Evolutionary conservation across 1,140 invertebrate genomes (phyloP).

Genomic region (Drosophila lacteicornis): DNA sequence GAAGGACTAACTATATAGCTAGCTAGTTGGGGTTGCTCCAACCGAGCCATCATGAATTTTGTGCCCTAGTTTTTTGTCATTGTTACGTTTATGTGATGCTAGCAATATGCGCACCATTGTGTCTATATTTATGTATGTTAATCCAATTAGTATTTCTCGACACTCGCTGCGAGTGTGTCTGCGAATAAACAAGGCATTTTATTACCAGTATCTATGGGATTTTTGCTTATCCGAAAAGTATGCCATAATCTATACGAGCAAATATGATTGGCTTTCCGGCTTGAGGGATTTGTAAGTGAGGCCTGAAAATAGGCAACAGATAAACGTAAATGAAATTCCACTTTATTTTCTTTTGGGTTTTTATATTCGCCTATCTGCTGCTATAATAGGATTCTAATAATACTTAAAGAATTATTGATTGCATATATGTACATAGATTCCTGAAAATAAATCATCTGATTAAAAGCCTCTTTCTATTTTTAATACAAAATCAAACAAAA

Average conservation of each 20-base stretch:
- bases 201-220: slow-evolving; percentile 14
- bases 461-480: too few relatives aligned
- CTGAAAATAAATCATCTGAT: too few relatives aligned
- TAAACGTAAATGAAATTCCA: too few relatives aligned
- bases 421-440: too few relatives aligned
- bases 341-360: not conserved
- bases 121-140: slow-evolving; percentile 59
- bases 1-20: slow-evolving; percentile 53
- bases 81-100: slow-evolving; percentile 68
- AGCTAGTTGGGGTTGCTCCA: not conserved
- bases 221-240: slow-evolving; percentile 14
- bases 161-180: slow-evolving; percentile 46
- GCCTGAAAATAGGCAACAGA: slow-evolving; percentile 31
- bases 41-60: slow-evolving; percentile 41
- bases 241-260: not conserved
- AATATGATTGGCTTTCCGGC: not conserved
- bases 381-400: not conserved
- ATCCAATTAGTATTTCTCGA: slow-evolving; percentile 52
- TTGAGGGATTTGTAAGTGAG: not conserved
- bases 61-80: slow-evolving; percentile 54
- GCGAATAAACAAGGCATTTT: slow-evolving; percentile 70
- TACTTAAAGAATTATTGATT: not conserved
- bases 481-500: too few relatives aligned
- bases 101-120: slow-evolving; percentile 49
- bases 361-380: too few relatives aligned